Conservation (phyloP, 2,888 invertebrate genomes). For the Scotopteryx bipunctaria region DNA sequence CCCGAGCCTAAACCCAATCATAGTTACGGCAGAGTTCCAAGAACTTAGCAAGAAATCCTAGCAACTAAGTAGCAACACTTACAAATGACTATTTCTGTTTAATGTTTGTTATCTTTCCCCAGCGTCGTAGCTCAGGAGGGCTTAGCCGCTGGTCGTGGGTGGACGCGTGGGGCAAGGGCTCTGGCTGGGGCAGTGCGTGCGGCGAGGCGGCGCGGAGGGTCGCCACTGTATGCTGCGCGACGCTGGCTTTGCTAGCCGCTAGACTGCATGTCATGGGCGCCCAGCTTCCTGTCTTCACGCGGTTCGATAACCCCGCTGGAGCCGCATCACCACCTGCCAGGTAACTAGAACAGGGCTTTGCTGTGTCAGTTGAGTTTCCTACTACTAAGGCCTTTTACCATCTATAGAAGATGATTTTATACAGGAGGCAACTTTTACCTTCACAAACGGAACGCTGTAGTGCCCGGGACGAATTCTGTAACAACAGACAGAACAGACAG, state of each 20-base stretch:
- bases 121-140: constrained; percentile 64
- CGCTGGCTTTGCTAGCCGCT: constrained; percentile 90
- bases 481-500: too few species aligned
- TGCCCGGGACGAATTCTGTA: too few species aligned
- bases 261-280: constrained; percentile 98
- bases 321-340: constrained; percentile 89
- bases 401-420: too few species aligned
- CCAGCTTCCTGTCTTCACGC: constrained; percentile 96
- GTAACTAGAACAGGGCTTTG: constrained; percentile 43
- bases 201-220: constrained; percentile 90
- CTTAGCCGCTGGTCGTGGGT: constrained; percentile 70
- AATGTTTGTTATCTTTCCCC: constrained; percentile 3
- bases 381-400: too few species aligned
- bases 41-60: too few species aligned
- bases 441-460: too few species aligned
- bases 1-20: too few species aligned
- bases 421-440: too few species aligned
- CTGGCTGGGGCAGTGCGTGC: constrained; percentile 73
- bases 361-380: too few species aligned
- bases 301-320: constrained; percentile 98
- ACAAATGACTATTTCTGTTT: not conserved
- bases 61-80: not conserved
- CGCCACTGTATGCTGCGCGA: constrained; percentile 90
- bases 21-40: too few species aligned
- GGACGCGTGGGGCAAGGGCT: constrained; percentile 75